A percentile compares a stretch with the other conserved stretches of the same genome.
These are phyloP conservation scores for Paraescarpia echinospica DNA, from an alignment of 1,140 invertebrate species.

Conservation along the genomic window DNA sequence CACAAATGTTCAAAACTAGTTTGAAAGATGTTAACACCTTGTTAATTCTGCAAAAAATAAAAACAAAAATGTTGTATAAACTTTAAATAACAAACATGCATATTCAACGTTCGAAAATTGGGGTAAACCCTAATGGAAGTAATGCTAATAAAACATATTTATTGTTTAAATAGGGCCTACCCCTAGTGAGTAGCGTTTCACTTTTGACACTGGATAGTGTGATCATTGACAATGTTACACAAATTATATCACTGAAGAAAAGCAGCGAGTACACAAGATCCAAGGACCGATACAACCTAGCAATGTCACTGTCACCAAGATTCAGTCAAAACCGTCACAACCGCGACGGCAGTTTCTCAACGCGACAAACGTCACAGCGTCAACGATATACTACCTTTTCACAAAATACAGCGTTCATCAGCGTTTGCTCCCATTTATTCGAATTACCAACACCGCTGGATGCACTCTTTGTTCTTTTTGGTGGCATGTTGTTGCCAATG, in stretches of 20 bases:
- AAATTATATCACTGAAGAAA: neutral
- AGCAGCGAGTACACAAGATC: neutral
- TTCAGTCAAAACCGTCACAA: neutral
- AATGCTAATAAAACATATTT: no score
- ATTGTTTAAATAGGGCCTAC: no score
- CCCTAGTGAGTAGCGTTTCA: no score
- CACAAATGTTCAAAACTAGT: no score
- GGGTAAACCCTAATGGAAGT: no score
- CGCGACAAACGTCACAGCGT: neutral
- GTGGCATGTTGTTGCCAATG: conserved; percentile 10
- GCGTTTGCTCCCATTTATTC: conserved; percentile 14
- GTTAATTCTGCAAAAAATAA: no score
- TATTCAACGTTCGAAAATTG: no score
- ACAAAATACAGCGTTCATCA: conserved; percentile 17
- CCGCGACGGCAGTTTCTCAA: neutral
- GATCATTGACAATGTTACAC: no score
- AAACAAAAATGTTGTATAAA: no score
- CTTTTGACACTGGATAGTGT: no score
- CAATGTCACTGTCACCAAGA: neutral
- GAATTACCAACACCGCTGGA: neutral
- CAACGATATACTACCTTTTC: conserved; percentile 16
- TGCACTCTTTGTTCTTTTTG: conserved; percentile 23
- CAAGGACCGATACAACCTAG: neutral
- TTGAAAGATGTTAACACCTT: no score
- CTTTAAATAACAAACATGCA: no score